Base-by-base conservation (phyloP, 2,113 vertebrate species). In the Alosa alosa region DNA sequence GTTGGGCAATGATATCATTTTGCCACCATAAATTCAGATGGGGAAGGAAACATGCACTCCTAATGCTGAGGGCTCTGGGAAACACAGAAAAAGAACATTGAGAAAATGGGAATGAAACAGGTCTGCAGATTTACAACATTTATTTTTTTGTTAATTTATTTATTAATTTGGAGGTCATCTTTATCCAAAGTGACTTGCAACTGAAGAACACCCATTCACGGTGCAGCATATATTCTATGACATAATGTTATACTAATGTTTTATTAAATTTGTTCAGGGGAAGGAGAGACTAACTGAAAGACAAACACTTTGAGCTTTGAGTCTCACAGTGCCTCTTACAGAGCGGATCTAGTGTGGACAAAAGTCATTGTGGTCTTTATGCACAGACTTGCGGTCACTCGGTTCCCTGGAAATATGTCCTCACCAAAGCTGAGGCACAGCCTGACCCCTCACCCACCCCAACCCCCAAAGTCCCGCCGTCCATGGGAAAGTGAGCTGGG, bases 401-500 rank as follows among this genome's bases (percentile, higher is more conserved):
- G 13, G 72, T 36, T 82, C 83, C n/a, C 31, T 10, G n/a, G 83
- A 82, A 87, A 84, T 82, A 64, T 8, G 68, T 46, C 25, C 81
- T 82, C 52, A 50, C 86, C 86, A 52, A 84, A 82, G 55, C 78
- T 6, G 55, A n/a, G 72, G 72, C 31, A 78, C 72, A 5, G 72
- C 72, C 75, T 85, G 68, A 81, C 88, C 86, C 84, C 47, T 81
- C 46, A 15, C 31, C n/a, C 31, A 36, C 25, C 3, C 13, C 46
- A 52, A 25, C 31, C 6, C 55, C 82, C 22, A 13, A 50, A 52
- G 45, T 36, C 82, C 47, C 17, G 46, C 46, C 57, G 78, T 83
- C 60, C 88, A 87, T 88, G 87, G 83, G 86, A 90, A 86, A 82
- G 82, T 89, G 86, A 78, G 83, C 52, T 88, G 85, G 88, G 64